A percentile compares a stretch with the other conserved stretches of the same genome.
Conservation (phyloP, 2,113 vertebrate species). For the Macrotus californicus region DNA sequence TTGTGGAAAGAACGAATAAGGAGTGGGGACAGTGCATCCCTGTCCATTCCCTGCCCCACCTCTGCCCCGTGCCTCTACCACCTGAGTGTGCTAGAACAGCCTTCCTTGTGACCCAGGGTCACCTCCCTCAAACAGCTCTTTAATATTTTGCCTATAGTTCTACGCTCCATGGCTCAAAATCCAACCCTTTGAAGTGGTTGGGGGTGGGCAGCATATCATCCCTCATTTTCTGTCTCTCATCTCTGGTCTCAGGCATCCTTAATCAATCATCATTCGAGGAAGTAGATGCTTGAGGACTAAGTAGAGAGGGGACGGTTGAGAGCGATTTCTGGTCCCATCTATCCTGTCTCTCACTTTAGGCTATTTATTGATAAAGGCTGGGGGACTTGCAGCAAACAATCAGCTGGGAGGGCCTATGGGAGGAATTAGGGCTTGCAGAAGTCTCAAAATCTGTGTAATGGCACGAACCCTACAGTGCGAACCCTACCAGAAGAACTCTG, state of each 20-base stretch:
- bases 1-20: background rate
- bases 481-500: background rate
- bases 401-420: background rate
- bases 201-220: background rate
- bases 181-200: background rate
- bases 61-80: background rate
- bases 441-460: background rate
- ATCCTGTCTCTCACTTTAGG: background rate
- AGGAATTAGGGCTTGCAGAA: background rate
- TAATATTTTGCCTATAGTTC: background rate
- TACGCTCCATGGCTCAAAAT: background rate
- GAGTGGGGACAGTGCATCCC: background rate
- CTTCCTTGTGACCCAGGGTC: background rate
- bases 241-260: background rate
- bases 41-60: too few relatives aligned
- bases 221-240: background rate
- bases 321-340: background rate
- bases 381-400: background rate
- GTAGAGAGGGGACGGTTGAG: background rate
- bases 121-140: background rate
- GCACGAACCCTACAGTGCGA: background rate
- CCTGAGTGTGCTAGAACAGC: background rate
- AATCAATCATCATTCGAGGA: background rate
- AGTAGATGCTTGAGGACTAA: background rate
- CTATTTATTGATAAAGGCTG: background rate